Percentiles rank a stretch among this genome's conserved stretches.
phyloP scores from a whole-genome alignment of 2,797 vertebrate genomes.

The Gymnoscopelus braueri region DNA sequence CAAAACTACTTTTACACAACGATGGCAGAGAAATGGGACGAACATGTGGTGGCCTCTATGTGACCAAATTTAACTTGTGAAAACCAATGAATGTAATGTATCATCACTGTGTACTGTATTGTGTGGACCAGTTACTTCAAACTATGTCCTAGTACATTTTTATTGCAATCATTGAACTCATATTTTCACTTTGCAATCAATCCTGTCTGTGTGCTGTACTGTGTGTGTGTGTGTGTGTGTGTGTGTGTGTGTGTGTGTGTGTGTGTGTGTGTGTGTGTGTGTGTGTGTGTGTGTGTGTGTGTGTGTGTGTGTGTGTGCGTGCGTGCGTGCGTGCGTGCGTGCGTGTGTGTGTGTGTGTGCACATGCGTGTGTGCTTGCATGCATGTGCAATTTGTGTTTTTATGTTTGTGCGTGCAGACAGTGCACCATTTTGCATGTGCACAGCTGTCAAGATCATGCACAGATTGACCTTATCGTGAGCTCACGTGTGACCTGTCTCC shows the following conservation, averaged over 20 bases:
- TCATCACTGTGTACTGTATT: too few species aligned
- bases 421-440: not conserved
- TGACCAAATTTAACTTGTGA: too few species aligned
- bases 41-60: not conserved
- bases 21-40: too few species aligned
- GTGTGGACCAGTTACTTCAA: too few species aligned
- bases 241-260: not conserved
- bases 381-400: not conserved
- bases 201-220: too few species aligned
- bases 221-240: too few species aligned
- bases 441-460: not conserved
- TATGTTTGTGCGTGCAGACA: not conserved
- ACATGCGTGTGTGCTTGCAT: not conserved
- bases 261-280: not conserved
- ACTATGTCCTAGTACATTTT: too few species aligned
- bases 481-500: too few species aligned
- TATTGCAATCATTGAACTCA: too few species aligned
- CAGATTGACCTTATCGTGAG: not conserved
- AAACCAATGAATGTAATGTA: too few species aligned
- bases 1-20: too few species aligned
- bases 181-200: too few species aligned
- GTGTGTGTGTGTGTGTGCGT: not conserved
- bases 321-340: not conserved
- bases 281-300: not conserved
- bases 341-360: not conserved